These are phyloP conservation scores for Taenaris catops DNA, from an alignment of 2,888 invertebrate species.

Conservation along the genomic window DNA sequence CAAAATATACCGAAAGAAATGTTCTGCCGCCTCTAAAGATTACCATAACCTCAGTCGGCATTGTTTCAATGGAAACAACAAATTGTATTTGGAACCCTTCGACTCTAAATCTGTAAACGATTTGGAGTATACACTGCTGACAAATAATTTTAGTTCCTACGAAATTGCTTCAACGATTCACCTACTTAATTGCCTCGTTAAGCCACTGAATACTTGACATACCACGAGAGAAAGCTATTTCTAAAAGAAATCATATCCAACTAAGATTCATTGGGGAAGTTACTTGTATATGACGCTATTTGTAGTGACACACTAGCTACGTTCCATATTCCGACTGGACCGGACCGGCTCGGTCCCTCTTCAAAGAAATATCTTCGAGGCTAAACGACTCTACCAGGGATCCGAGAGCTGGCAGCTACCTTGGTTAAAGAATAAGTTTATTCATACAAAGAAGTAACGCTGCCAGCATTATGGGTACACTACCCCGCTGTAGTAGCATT, in stretches of 20 bases:
- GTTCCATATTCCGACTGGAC: no score
- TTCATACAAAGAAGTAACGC: no score
- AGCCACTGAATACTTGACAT: constrained; percentile 39
- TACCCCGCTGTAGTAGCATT: no score
- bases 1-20: constrained; percentile 22
- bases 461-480: no score
- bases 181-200: constrained; percentile 53
- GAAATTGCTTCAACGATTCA: constrained; percentile 58
- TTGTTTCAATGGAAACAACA: constrained; percentile 50
- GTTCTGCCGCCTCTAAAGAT: constrained; percentile 39
- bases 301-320: no score
- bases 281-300: no score
- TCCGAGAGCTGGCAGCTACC: no score
- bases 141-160: constrained; percentile 70
- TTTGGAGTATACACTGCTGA: constrained; percentile 65
- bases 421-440: no score
- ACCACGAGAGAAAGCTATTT: constrained; percentile 24
- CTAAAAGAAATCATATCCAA: constrained; percentile 7
- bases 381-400: no score
- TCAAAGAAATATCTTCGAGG: no score
- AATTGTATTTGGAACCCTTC: constrained; percentile 52
- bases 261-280: no score
- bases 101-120: constrained; percentile 69
- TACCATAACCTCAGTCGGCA: constrained; percentile 31
- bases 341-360: no score